Evolutionary conservation across 2,113 vertebrate genomes (phyloP).

Genomic region (Poeciliopsis retropinna): DNA sequence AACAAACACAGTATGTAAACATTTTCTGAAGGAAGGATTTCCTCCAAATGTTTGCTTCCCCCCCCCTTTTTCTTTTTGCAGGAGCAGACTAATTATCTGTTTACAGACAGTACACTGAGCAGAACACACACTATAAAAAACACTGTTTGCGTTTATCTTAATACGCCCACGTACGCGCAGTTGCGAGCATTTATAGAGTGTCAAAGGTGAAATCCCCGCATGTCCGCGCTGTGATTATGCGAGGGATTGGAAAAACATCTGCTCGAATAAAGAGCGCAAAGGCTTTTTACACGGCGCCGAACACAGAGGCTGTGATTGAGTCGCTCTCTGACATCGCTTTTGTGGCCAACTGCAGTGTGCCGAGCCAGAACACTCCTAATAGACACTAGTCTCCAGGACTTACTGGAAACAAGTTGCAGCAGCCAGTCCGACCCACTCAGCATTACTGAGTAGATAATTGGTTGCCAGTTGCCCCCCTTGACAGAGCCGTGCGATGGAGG

Average conservation of each 20-base stretch:
- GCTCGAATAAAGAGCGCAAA: constrained; percentile 16
- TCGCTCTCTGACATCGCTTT: constrained; percentile 34
- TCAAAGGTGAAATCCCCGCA: constrained; percentile 3
- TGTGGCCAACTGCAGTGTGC: constrained; percentile 35
- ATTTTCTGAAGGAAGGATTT: no score
- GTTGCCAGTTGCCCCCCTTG: constrained; percentile 58
- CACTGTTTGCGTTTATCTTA: not conserved
- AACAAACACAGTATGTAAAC: no score
- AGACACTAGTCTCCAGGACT: constrained; percentile 34
- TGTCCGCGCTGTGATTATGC: constrained; percentile 9
- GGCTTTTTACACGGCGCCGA: constrained; percentile 3
- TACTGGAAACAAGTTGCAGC: constrained; percentile 54
- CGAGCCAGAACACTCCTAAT: constrained; percentile 36
- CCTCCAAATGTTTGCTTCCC: no score
- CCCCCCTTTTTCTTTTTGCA: not conserved
- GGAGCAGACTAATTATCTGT: not conserved
- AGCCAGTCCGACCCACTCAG: constrained; percentile 53
- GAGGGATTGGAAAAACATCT: constrained; percentile 31
- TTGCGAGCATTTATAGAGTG: not conserved
- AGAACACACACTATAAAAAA: not conserved
- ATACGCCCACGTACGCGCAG: not conserved
- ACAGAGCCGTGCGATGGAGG: constrained; percentile 50
- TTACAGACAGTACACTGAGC: not conserved
- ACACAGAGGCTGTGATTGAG: constrained; percentile 23
- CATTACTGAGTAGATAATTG: constrained; percentile 65